phyloP scores from a whole-genome alignment of 35 echinoderm and acorn worm species.

The Heliocidaris erythrogramma region DNA sequence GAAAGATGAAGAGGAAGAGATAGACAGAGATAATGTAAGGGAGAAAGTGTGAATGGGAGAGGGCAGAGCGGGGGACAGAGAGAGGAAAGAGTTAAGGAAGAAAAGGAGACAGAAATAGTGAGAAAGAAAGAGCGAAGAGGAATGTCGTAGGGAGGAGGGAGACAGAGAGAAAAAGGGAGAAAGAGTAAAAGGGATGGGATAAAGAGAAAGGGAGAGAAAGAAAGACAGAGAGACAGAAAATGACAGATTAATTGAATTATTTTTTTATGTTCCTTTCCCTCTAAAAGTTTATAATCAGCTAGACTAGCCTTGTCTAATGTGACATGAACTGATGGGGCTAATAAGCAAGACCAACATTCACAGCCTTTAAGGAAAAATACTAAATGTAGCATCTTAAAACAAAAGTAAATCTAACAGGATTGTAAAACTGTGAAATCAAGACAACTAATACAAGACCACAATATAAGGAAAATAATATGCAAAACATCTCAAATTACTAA shows the following conservation, averaged over 20 bases:
- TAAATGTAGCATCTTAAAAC: too few relatives aligned
- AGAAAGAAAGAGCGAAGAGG: not conserved
- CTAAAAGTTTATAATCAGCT: too few relatives aligned
- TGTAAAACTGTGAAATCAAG: too few relatives aligned
- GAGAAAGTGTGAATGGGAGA: not conserved
- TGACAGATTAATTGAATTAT: not conserved
- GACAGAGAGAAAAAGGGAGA: not conserved
- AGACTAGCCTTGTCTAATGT: too few relatives aligned
- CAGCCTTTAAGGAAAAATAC: too few relatives aligned
- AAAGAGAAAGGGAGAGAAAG: not conserved
- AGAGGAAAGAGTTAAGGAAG: not conserved
- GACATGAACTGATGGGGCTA: too few relatives aligned
- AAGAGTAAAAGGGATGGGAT: not conserved
- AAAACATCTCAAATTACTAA: too few relatives aligned
- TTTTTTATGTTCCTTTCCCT: too few relatives aligned
- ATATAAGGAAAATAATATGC: too few relatives aligned
- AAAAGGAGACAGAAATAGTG: not conserved
- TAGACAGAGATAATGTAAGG: not conserved
- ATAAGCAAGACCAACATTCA: too few relatives aligned
- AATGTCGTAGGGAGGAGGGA: not conserved
- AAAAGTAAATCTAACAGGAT: too few relatives aligned
- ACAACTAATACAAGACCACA: too few relatives aligned
- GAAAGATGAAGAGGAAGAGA: not conserved
- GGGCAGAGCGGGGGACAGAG: not conserved
- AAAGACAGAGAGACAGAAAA: not conserved